Evolutionary conservation across 2,888 invertebrate genomes (phyloP).

Genomic region (Oxycera nigricornis): DNA sequence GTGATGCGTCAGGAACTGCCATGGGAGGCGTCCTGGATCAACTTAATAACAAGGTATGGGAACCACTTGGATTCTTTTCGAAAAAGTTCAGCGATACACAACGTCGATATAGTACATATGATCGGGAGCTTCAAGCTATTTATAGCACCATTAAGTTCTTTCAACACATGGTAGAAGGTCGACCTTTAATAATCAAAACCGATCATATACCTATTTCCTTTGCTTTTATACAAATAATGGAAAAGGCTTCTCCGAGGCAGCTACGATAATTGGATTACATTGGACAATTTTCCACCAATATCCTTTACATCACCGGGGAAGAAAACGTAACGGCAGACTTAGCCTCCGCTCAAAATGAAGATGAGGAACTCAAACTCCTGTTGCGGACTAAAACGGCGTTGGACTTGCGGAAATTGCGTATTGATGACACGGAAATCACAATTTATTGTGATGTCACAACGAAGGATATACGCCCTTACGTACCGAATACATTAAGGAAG

Average conservation of each 20-base stretch:
- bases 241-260: slow-evolving; percentile 54
- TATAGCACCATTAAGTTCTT: slow-evolving; percentile 54
- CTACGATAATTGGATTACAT: slow-evolving; percentile 52
- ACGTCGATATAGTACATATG: slow-evolving; percentile 56
- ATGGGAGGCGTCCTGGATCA: too few species aligned
- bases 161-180: too few species aligned
- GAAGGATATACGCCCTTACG: slow-evolving; percentile 42
- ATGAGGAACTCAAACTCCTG: slow-evolving; percentile 40
- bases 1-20: too few species aligned
- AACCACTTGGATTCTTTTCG: slow-evolving; percentile 1
- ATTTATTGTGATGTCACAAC: slow-evolving; percentile 44
- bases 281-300: slow-evolving; percentile 7
- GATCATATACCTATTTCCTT: slow-evolving; percentile 50
- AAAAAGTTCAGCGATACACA: slow-evolving; percentile 53
- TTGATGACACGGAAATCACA: slow-evolving; percentile 18
- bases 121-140: slow-evolving; percentile 55
- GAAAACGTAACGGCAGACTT: slow-evolving; percentile 27
- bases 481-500: slow-evolving; percentile 43
- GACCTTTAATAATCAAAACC: slow-evolving; percentile 47
- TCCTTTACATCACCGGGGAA: slow-evolving; percentile 4
- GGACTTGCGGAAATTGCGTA: slow-evolving; percentile 8
- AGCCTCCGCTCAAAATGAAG: slow-evolving; percentile 39
- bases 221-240: slow-evolving; percentile 52
- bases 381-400: slow-evolving; percentile 7
- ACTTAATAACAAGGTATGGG: background rate